phyloP scores from a whole-genome alignment of 2,797 vertebrate species.

The Microctenopoma lineatum region DNA sequence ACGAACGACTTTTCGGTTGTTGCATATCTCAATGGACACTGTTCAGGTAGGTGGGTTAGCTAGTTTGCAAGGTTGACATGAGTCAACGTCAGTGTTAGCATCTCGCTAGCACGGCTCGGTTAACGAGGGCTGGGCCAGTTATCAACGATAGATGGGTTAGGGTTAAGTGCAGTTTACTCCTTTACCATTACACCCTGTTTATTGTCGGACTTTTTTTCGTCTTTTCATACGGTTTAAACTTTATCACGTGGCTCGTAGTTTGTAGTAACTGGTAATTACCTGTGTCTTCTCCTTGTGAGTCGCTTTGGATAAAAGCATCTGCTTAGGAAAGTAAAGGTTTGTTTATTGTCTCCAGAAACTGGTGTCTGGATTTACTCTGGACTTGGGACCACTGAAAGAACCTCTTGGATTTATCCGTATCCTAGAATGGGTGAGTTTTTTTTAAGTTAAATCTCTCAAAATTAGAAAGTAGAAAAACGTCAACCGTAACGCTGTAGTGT shows the following conservation, averaged over 20 bases:
- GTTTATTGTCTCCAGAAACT: slow-evolving; percentile 64
- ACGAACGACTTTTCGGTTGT: not conserved
- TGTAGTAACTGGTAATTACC: too few relatives aligned
- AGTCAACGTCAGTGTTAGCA: slow-evolving; percentile 49
- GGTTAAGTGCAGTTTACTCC: not conserved
- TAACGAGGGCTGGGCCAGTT: slow-evolving; percentile 66
- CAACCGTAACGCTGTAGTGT: not conserved
- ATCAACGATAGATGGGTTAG: not conserved
- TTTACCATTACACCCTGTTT: not conserved
- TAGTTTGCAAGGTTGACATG: not conserved
- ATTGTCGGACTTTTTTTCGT: not conserved
- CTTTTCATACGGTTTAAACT: not conserved
- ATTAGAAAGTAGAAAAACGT: not conserved
- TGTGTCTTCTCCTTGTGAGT: too few relatives aligned
- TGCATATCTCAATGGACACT: slow-evolving; percentile 55
- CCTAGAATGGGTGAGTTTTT: slow-evolving; percentile 82
- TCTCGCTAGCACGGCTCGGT: slow-evolving; percentile 44
- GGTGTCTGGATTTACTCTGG: slow-evolving; percentile 75
- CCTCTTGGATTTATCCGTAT: slow-evolving; percentile 85
- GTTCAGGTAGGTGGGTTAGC: slow-evolving; percentile 62
- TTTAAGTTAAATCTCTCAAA: not conserved
- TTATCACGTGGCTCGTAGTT: too few relatives aligned
- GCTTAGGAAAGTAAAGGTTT: not conserved
- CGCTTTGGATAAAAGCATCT: too few relatives aligned
- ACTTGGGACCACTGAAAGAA: slow-evolving; percentile 83